Base-by-base conservation (phyloP, 2,888 invertebrate genomes). In the Alentia gelatinosa region DNA sequence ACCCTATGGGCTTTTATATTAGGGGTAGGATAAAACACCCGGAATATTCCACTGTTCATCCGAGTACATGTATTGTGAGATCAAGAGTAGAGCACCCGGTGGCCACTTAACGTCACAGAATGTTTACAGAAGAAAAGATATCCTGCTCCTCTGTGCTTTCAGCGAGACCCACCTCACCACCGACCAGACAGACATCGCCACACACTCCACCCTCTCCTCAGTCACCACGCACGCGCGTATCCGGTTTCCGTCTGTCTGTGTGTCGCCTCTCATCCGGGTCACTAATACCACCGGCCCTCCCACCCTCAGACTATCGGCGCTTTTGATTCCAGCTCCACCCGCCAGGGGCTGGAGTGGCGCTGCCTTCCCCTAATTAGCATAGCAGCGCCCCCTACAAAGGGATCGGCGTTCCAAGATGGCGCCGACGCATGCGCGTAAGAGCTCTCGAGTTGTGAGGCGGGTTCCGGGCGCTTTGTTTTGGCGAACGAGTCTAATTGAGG, bases 321-420 rank as follows among this genome's bases (percentile, higher is more conserved):
- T 39, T 79, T 79, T 79, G 79, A 79, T 79, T 79, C 39, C 79
- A n/a, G 9, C 79, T 79, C 39, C 39, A 35, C 79, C 39, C 79
- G 79, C 79, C 74, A 74, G 74, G 74, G 74, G 74, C 74, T 19
- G 19, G 79, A 79, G 79, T 79, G 79, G 79, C 79, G 37, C 79
- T 39, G 15, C 39, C 15, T 26, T 39, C 19, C 12, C 35, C 35
- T 15, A 19, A 79, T 79, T 79, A 79, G 79, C 79, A 79, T 79
- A 79, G 35, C 39, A 26, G 35, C 37, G 79, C 39, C 79, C 39
- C 37, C 79, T 79, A 79, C 79, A 79, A 79, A 79, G 79, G 79
- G 79, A 79, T 79, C 79, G n/a, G 37, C 39, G 15, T n/a, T 19
- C 35, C 79, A 79, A 79, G 39, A 79, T 79, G 79, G 79, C 79